Base-by-base conservation (phyloP, 1,140 invertebrate genomes). In the Lepidurus arcticus region DNA sequence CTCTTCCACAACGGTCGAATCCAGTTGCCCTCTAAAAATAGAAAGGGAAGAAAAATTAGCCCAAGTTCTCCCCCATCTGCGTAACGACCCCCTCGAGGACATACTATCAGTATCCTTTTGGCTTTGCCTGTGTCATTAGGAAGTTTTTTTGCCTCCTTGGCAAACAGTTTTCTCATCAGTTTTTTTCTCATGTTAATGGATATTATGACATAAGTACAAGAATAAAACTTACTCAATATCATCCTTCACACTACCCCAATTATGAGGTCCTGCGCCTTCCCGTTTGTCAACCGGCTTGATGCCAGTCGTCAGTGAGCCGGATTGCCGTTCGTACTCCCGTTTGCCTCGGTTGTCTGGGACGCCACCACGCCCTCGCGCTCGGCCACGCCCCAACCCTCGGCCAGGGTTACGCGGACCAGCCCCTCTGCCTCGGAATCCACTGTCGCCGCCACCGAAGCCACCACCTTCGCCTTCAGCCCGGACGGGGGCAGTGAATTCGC, bases 161-260 rank as follows among this genome's bases (percentile, higher is more conserved):
- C 34, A 73, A 34, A 13, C 43, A 8, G n/a, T 45, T 75, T 24
- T n/a, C 42, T 78, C 78, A 78, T 78, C 78, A 78, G 26, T 42
- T 43, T n/a, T 44, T 34, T 42, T 6, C 1, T 4, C 26, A 76
- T 8, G 13, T 7, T 26, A 75, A 44, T 53, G 13, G 5, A 76
- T 7, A 1, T 78, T 24, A n/a, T 26, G 7, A n/a, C 44, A n/a
- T 9, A 24, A 42, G 42, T n/a, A 73, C 21, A 42, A 44, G 7
- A 73, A 73, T 53, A 74, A 73, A 78, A 26, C 45, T 13, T 42
- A 74, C 86, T 94, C 93, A 81, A 95, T 90, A 82, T 96, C 94
- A 86, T 97, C 94, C 84, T 93, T 94, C 81, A 95, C 90, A 75
- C 92, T 94, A 82, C 96, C 96, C 96, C 96, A 98, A 85, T 98